These are phyloP conservation scores for Trissolcus japonicus DNA, from an alignment of 2,888 invertebrate species.

Conservation along the genomic window DNA sequence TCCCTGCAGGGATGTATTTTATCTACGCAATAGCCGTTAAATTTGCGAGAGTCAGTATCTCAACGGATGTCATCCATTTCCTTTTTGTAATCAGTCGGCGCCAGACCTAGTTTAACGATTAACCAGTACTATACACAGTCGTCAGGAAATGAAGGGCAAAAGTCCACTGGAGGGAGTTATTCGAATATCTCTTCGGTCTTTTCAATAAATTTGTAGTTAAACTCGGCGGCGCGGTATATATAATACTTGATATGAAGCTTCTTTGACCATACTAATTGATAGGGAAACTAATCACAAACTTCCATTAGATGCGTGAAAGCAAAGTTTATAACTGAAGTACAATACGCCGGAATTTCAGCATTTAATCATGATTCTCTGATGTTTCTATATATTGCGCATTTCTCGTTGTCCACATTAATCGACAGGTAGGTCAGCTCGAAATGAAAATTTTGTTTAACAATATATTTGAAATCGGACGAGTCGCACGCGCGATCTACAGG, in stretches of 20 bases:
- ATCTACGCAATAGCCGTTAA: slow-evolving; percentile 51
- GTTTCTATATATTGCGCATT: too few species aligned
- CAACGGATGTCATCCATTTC: slow-evolving; percentile 60
- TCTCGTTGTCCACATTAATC: too few species aligned
- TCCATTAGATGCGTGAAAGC: slow-evolving; percentile 55
- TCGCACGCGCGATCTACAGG: too few species aligned
- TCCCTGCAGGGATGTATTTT: slow-evolving; percentile 51
- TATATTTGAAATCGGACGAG: neutral
- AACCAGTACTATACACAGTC: slow-evolving; percentile 21
- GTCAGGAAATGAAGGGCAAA: slow-evolving; percentile 33
- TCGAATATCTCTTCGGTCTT: slow-evolving; percentile 37
- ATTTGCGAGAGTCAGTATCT: slow-evolving; percentile 57
- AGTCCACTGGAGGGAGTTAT: slow-evolving; percentile 31
- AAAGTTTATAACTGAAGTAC: slow-evolving; percentile 49
- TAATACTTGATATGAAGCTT: slow-evolving; percentile 37
- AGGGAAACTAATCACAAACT: slow-evolving; percentile 51
- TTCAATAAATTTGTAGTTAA: slow-evolving; percentile 30
- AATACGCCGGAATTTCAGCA: slow-evolving; percentile 38
- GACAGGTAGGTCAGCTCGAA: neutral
- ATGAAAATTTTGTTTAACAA: slow-evolving; percentile 2
- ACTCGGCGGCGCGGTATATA: slow-evolving; percentile 8
- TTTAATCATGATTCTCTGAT: slow-evolving; percentile 39
- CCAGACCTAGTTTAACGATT: slow-evolving; percentile 49
- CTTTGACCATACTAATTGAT: slow-evolving; percentile 44
- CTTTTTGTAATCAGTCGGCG: slow-evolving; percentile 60